Base-by-base conservation (phyloP, 2,113 vertebrate species). In the Leptosomus discolor region DNA sequence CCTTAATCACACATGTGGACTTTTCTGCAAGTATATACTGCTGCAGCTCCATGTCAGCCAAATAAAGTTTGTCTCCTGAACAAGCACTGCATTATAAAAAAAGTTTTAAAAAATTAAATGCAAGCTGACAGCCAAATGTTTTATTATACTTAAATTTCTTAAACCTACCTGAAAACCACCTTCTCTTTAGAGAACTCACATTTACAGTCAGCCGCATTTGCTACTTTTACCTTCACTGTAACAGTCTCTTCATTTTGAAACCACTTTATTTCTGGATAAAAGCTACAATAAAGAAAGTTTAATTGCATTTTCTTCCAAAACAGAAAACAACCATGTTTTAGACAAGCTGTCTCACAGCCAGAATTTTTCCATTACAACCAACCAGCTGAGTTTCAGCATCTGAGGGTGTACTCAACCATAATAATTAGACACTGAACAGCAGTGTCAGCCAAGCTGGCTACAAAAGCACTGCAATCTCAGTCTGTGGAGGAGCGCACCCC, bases 121-220 rank as follows among this genome's bases (percentile, higher is more conserved):
- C 29, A 73, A 68, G 45, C 14, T 43, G 18, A 22, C 12, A 53
- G 22, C 22, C 34, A 45, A 61, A 23, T 4, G 3, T 24, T 50
- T 26, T 48, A 37, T 48, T 69, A 12, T 5, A 65, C 17, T 51
- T 16, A 57, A 8, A 37, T 41, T 71, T 56, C n/a, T 64, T 20
- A 46, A 81, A 71, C 96, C 18, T 96, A 99, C 98, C 98, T 98
- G 97, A 99, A 98, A 91, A 97, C 5, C 9, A 98, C 97, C 94
- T 97, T 97, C 13, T 98, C 94, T 76, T 48, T 74, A 48, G 90
- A 97, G 74, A 98, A 98, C 36, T 93, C 85, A 16, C 98, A 98
- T 45, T 94, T 96, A 54, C 82, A 83, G 64, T 98, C 94, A 51
- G 85, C 77, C 74, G 93, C 50, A 14, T 79, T 94, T 86, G 67